Base-by-base conservation (phyloP, 2,888 invertebrate genomes). In the Amorpha juglandis region DNA sequence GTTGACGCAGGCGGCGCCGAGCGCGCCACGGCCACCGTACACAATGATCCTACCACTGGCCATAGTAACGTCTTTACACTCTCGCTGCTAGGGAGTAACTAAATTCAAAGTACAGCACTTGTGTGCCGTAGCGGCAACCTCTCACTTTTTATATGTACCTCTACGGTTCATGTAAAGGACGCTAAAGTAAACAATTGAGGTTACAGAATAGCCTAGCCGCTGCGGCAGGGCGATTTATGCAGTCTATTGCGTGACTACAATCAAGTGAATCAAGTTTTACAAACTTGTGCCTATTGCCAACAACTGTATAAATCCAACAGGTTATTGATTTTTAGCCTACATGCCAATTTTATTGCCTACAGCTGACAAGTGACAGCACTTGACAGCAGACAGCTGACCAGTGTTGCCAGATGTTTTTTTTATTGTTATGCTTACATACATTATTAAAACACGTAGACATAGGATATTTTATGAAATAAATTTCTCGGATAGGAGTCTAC, bases 1-100 rank as follows among this genome's bases (percentile, higher is more conserved):
- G 33, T 96, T 95, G 16, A 99, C 97, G 83, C 98, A 97, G 53
- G 96, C 96, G 2, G 97, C 96, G 62, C 99, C 99, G 65, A 99
- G 94, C 62, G 99, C 99, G 69, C 99, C 99, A 87, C 96, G 96
- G 51, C 99, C 99, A 68, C 99, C 99, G 87, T 99, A 99, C 75
- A 99, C 95, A 69, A 99, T 91, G 71, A 99, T 96, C 82, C 95
- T 95, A 81, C 96, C 96, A 67, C 93, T 91, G 71, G 94, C 94
- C 93, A 95, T 95, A 72, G 58, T 79, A 7, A 84, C 92, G 91
- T 88, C 75, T 81, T 69, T 64, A 66, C 75, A 35, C 52, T 52
- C 9, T 53, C 33, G 12, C 63, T 42, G 42, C 12, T 21, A n/a
- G 33, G 45, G 35, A 47, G n/a, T 45, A 33, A 66, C 66, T 66